Percentiles rank a stretch among this genome's conserved stretches.
These are phyloP conservation scores for Alosa alosa DNA, from an alignment of 2,113 vertebrate genomes.

Conservation along the genomic window DNA sequence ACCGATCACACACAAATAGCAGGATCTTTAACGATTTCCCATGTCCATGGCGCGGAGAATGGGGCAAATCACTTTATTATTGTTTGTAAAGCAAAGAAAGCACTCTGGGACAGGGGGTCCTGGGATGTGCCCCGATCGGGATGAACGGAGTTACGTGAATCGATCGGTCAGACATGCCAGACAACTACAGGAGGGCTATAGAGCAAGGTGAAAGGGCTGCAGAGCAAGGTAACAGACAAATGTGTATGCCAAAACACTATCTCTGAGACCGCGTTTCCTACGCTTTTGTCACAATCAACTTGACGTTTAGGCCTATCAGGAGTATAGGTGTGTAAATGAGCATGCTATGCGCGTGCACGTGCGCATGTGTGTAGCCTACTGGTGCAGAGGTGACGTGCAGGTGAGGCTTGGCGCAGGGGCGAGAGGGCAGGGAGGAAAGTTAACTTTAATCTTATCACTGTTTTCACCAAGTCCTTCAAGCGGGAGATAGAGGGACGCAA, in stretches of 20 bases:
- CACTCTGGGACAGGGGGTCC: conserved; percentile 79
- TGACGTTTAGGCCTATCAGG: neutral
- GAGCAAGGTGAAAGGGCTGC: neutral
- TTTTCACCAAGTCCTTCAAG: conserved; percentile 72
- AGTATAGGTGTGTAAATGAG: neutral
- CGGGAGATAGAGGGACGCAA: conserved; percentile 73
- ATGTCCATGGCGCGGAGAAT: conserved; percentile 77
- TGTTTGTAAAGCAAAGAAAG: conserved; percentile 89
- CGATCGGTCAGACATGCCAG: conserved; percentile 81
- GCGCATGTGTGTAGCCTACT: neutral
- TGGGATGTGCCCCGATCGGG: conserved; percentile 86
- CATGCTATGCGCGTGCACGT: neutral
- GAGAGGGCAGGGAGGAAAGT: conserved; percentile 59
- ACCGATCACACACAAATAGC: conserved; percentile 95
- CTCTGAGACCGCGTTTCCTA: neutral
- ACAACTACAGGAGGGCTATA: neutral
- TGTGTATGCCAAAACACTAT: neutral
- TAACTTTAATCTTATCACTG: conserved; percentile 74
- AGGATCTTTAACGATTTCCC: conserved; percentile 87
- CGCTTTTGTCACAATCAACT: neutral
- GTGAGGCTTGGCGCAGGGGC: conserved; percentile 25
- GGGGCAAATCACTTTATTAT: conserved; percentile 93
- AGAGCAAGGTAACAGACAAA: neutral
- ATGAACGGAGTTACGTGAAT: conserved; percentile 88
- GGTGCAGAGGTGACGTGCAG: neutral